phyloP scores from a whole-genome alignment of 2,797 vertebrate species.

The Microcaecilia unicolor region DNA sequence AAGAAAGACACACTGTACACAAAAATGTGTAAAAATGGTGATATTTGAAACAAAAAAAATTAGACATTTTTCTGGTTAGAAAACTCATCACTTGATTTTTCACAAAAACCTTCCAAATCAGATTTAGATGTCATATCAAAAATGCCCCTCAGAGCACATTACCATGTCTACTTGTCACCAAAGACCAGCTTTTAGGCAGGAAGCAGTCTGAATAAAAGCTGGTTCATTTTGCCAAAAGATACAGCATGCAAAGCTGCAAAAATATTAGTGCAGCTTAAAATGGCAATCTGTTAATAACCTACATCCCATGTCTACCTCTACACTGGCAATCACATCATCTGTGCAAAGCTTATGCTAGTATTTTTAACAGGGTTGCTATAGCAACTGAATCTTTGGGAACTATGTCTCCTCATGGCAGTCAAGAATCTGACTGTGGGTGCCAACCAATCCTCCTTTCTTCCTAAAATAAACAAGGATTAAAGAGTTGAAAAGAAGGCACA shows the following conservation, averaged over 20 bases:
- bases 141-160: no score
- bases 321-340: neutral
- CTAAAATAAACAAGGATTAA: neutral
- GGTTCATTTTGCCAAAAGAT: no score
- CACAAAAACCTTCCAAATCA: no score
- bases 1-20: no score
- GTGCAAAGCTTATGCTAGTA: slow-evolving; percentile 5
- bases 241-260: neutral
- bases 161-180: no score
- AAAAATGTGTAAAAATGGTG: no score
- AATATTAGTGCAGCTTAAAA: neutral
- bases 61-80: no score
- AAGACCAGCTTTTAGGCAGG: no score
- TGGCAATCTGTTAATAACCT: neutral
- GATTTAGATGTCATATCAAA: no score
- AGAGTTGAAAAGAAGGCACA: neutral
- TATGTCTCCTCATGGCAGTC: slow-evolving; percentile 18
- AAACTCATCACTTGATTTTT: no score
- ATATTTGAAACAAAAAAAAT: no score
- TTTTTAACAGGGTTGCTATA: slow-evolving; percentile 27
- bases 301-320: neutral
- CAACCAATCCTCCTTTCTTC: neutral
- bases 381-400: slow-evolving; percentile 15
- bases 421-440: neutral
- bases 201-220: no score